Evolutionary conservation across 1,140 invertebrate species (phyloP).

Genomic region (Schlechtendalia chinensis): DNA sequence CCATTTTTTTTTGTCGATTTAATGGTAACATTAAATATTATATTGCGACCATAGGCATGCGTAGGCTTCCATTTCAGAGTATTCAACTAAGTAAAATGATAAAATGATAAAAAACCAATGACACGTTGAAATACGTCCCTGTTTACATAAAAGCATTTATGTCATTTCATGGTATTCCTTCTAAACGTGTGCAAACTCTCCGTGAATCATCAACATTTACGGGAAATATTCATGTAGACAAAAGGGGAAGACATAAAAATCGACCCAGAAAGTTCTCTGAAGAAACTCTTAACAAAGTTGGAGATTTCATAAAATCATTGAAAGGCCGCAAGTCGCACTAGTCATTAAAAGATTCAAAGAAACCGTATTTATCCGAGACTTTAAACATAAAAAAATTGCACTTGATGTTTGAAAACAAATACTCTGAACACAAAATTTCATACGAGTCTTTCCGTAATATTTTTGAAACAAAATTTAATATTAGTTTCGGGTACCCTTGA

Average conservation of each 20-base stretch:
- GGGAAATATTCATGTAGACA: slow-evolving; percentile 28
- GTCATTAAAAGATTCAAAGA: slow-evolving; percentile 50
- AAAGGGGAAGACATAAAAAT: no score
- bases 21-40: no score
- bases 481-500: no score
- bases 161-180: no score
- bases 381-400: slow-evolving; percentile 51
- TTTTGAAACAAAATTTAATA: no score
- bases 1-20: no score
- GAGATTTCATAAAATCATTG: slow-evolving; percentile 42
- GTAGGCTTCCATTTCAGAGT: no score
- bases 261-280: slow-evolving; percentile 40
- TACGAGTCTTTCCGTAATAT: no score
- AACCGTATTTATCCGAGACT: slow-evolving; percentile 50
- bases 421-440: slow-evolving; percentile 28
- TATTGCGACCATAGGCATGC: no score
- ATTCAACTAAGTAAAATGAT: no score
- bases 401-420: slow-evolving; percentile 44
- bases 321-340: no score
- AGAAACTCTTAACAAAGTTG: slow-evolving; percentile 29
- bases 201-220: not conserved
- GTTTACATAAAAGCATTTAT: slow-evolving; percentile 12
- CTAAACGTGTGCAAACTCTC: slow-evolving; percentile 1
- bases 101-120: no score
- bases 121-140: not conserved